Evolutionary conservation across 2,113 vertebrate species (phyloP), one percentile per base, ranked within the genome.

Genomic region (Uria lomvia): DNA sequence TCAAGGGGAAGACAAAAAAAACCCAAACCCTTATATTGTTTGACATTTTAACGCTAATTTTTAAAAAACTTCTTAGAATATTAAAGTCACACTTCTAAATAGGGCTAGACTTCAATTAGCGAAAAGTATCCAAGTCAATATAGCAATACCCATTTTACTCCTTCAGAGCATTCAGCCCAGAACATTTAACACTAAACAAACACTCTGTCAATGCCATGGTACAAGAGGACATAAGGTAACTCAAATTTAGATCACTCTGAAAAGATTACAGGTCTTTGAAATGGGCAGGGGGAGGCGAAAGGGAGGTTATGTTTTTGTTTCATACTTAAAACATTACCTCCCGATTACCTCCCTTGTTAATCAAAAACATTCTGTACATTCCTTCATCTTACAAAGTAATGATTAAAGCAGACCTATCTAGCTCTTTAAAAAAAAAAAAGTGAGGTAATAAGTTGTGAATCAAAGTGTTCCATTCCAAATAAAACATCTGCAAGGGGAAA

Each of bases 321-420:
- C 87, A 63, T 96, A 91, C 92, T 95, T 97, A 94, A 95, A 97
- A 97, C 92, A 95, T 89, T 91, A 92, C 94, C 89, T 95, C 92
- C 95, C 4, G 0, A 96, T 91, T 94, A 87, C 94, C 95, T 94
- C 94, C 89, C 81, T 91, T 90, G 81, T 89, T 96, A 96, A 97
- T 95, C 84, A 96, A 96, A 97, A 96, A 95, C 97, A 97, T 97
- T 96, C 94, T 97, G 94, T 88, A 91, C 96, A 96, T 97, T 97
- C 97, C 86, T 95, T 96, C 86, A 79, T 96, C 73, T 89, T 89
- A 85, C 84, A 95, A 95, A 92, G 70, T 79, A 95, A 95, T 90
- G 84, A 92, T 90, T 94, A 94, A 91, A 94, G 74, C 71, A 95
- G 81, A 95, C 40, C 73, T 94, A 97, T 87, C 84, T 90, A 92